phyloP scores from a whole-genome alignment of 2,113 vertebrate genomes.

The Nyctereutes procyonoides region DNA sequence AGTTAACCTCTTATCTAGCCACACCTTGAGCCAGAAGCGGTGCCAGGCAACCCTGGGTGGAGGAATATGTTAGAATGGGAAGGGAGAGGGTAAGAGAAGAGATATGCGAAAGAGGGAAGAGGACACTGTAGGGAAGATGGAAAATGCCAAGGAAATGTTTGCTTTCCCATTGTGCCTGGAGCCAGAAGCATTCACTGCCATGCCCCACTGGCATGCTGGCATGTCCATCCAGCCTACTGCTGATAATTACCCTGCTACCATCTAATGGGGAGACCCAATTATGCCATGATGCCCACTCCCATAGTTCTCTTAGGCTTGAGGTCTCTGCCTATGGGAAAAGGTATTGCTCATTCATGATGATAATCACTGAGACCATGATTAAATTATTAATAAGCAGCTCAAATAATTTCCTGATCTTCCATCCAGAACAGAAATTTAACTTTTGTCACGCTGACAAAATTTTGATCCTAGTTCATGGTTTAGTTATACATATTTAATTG shows the following conservation, averaged over 20 bases:
- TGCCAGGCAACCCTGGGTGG: not conserved
- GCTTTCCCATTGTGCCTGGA: not conserved
- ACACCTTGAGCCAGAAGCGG: not conserved
- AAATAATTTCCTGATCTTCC: not conserved
- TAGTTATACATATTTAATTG: not conserved
- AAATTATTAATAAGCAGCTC: not conserved
- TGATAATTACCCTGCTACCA: not conserved
- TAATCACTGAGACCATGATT: not conserved
- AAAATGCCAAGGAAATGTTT: not conserved
- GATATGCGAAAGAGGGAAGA: not conserved
- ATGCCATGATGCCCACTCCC: not conserved
- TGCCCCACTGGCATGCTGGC: rapidly evolving
- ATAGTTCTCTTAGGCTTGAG: not conserved
- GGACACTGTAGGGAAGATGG: not conserved
- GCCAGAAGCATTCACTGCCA: not conserved
- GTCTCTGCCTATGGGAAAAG: not conserved
- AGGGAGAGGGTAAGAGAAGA: not conserved
- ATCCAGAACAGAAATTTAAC: not conserved
- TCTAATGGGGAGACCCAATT: too few species aligned
- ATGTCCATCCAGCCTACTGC: not conserved
- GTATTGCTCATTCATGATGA: not conserved
- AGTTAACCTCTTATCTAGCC: not conserved
- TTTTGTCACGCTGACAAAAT: not conserved
- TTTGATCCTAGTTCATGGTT: not conserved
- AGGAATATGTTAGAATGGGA: not conserved